Evolutionary conservation across 2,113 vertebrate genomes (phyloP), one percentile per base, ranked within the genome.

Genomic region (Limanda limanda): DNA sequence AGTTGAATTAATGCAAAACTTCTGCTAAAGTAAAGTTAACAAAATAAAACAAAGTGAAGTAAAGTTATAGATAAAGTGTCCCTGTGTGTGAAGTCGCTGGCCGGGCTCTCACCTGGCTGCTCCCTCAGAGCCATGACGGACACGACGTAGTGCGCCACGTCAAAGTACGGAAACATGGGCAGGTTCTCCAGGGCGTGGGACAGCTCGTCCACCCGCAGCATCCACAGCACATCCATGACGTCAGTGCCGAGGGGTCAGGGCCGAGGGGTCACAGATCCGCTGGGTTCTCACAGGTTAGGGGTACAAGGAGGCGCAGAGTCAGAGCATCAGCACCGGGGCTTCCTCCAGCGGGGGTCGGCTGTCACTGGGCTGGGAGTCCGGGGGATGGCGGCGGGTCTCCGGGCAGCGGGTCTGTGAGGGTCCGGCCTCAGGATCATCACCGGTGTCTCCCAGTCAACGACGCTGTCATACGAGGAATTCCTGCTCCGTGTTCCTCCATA

Each of bases 161-260:
- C 97, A 92, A 99, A 99, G 89, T 96, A 96, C 0, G 97, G 97
- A 61, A 96, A 99, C 97, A 98, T 97, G 37, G 95, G 81, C 69
- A 97, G 82, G 64, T 88, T 91, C 14, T 97, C 96, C 86, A 98
- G 95, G 63, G 91, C 92, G 63, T 94, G 85, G 9, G 95, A 92
- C 86, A 96, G 71, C 3, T 96, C 90, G 73, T 95, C 89, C 82
- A 95, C 35, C 73, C 68, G 59, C 68, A 93, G 35, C 52, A 84
- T 20, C 58, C 21, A 59, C 18, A 94, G 45, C 81, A 91, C 7
- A 37, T 94, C 94, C 95, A 95, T 95, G 0, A 1, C 75, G 15
- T 4, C 18, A 0, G 55, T 12, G 8, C 0, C 17, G 42, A 68
- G 18, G 3, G 3, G 52, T 23, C 61, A 18, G 2, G n/a, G n/a